A percentile compares a stretch with the other conserved stretches of the same genome.
phyloP scores from a whole-genome alignment of 2,113 vertebrate genomes.

The Ceuthmochares aereus region DNA sequence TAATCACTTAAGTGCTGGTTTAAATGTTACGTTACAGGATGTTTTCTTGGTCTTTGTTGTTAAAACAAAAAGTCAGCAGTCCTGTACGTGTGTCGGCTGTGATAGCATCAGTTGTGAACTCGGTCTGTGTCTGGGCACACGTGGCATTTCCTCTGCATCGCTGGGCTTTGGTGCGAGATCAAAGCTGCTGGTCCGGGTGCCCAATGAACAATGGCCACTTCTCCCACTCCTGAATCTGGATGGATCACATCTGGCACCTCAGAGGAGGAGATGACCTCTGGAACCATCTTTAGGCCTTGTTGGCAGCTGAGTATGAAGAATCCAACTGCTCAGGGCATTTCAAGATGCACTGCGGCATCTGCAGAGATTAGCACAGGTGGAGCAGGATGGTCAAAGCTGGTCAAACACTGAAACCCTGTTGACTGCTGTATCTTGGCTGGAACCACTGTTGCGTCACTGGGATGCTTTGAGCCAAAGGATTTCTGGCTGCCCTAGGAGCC shows the following conservation, averaged over 20 bases:
- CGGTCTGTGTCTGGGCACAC: background rate
- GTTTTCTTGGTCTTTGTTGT: conserved; percentile 6
- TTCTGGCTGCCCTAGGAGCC: background rate
- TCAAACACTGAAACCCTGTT: accelerated
- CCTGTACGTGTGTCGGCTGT: background rate
- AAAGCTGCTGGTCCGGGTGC: background rate
- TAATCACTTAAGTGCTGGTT: accelerated
- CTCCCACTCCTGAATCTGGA: background rate
- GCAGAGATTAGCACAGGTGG: accelerated
- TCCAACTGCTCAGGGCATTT: background rate
- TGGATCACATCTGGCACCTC: background rate
- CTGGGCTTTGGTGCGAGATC: background rate
- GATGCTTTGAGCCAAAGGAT: background rate
- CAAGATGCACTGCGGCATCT: background rate
- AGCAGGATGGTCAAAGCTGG: accelerated
- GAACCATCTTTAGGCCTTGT: background rate
- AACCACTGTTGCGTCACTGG: background rate
- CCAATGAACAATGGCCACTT: background rate
- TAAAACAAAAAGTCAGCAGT: background rate
- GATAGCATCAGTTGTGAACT: background rate
- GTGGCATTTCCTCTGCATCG: accelerated
- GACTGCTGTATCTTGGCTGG: background rate
- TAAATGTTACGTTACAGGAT: background rate
- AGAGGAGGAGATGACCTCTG: background rate
- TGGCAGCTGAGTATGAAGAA: background rate